phyloP scores from a whole-genome alignment of 2,888 invertebrate genomes.

The Cheilosia soror region DNA sequence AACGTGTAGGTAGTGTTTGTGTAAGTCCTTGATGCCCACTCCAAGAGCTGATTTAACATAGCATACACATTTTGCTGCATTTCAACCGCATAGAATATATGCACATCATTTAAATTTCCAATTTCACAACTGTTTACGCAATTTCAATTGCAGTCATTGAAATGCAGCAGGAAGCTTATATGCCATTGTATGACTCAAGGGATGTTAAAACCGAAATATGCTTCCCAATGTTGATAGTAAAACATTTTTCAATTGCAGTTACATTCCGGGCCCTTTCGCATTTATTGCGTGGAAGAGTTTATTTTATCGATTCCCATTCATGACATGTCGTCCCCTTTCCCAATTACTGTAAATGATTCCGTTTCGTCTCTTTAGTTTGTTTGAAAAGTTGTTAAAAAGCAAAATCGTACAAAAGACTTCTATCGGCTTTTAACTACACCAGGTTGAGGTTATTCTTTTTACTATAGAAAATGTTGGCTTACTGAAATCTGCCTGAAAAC shows the following conservation, averaged over 20 bases:
- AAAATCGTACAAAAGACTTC: no score
- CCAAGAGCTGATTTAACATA: not conserved
- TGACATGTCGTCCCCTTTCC: not conserved
- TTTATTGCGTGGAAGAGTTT: conserved; percentile 43
- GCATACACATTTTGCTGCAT: not conserved
- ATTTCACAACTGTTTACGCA: conserved; percentile 39
- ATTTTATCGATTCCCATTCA: conserved; percentile 36
- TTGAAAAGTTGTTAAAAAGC: not conserved
- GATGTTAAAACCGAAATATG: conserved; percentile 28
- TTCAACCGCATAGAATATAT: not conserved
- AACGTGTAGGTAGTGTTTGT: not conserved
- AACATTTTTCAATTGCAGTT: conserved; percentile 54
- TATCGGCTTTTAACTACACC: no score
- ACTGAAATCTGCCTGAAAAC: no score
- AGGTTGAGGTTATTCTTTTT: no score
- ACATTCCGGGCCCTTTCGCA: conserved; percentile 29
- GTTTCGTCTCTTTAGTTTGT: conserved; percentile 6
- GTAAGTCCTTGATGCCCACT: not conserved
- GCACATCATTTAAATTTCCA: conserved; percentile 36
- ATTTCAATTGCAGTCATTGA: conserved; percentile 58
- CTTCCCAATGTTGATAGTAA: conserved; percentile 8
- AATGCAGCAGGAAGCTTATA: conserved; percentile 35
- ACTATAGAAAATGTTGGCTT: no score
- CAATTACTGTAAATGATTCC: conserved; percentile 20
- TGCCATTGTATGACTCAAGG: conserved; percentile 32